Conservation (phyloP, 2,113 vertebrate genomes). For the Gnathonemus longibarbis region DNA sequence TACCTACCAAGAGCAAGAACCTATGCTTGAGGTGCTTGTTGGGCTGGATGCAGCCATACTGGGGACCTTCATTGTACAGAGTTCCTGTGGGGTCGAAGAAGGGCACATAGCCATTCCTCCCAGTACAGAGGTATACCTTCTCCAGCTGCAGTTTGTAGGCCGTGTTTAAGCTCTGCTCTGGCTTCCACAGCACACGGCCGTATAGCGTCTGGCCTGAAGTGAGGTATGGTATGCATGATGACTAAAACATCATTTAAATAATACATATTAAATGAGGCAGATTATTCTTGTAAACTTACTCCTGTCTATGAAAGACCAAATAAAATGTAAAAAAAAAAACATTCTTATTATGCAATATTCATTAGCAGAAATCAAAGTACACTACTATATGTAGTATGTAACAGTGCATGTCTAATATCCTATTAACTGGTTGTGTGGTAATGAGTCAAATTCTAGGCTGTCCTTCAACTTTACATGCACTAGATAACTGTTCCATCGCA, state of each 20-base stretch:
- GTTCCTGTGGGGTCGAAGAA: conserved; percentile 95
- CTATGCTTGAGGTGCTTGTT: conserved; percentile 90
- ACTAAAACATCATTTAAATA: neutral
- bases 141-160: conserved; percentile 93
- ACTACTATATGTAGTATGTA: too few relatives aligned
- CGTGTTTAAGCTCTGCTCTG: conserved; percentile 85
- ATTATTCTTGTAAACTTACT: neutral
- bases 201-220: conserved; percentile 83
- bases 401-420: too few relatives aligned
- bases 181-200: conserved; percentile 89
- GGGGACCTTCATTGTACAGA: conserved; percentile 89
- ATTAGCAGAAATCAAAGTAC: neutral
- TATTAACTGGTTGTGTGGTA: too few relatives aligned
- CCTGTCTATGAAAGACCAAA: neutral
- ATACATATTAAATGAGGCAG: neutral
- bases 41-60: conserved; percentile 94
- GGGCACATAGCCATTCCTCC: conserved; percentile 86
- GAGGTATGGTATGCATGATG: conserved; percentile 16
- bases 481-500: too few relatives aligned
- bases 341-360: neutral
- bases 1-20: conserved; percentile 84
- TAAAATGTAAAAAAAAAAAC: neutral
- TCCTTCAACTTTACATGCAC: too few relatives aligned
- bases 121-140: conserved; percentile 94
- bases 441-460: too few relatives aligned